Base-by-base conservation (phyloP, 2,113 vertebrate species). In the Siphamia tubifer region DNA sequence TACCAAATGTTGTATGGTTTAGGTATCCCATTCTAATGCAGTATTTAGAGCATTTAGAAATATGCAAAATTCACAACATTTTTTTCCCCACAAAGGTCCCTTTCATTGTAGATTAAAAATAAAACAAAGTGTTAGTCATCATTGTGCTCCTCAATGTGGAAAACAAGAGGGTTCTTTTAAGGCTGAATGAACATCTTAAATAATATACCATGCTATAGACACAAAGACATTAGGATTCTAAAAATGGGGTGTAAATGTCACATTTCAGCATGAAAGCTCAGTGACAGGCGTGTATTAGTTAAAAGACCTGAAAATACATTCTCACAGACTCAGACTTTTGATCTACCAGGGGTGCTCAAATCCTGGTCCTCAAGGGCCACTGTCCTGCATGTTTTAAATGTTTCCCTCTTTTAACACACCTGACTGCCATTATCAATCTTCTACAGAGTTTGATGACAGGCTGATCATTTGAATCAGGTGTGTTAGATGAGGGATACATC, bases 31-130 rank as follows among this genome's bases (percentile, higher is more conserved):
- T 53, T 44, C 20, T 2, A 8, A 51, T 27, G 21, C 17, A n/a
- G n/a, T n/a, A n/a, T n/a, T 30, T 12, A 34, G 12, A 16, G 23
- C n/a, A 39, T 21, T 10, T 42, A 13, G 3, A 55, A 25, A 60
- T 5, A 51, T 48, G 25, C 15, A 55, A 61, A 15, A 65, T 75
- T 64, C 39, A 74, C 63, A 25, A 15, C 9, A 4, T 6, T 28
- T 61, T 36, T 23, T 8, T 35, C 28, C 28, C 57, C 52, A n/a
- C 16, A n/a, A 30, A 30, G 28, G 28, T 12, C 51, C 12, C 21
- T 47, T 32, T 32, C 16, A 7, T 13, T 6, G 13, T 19, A 17
- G n/a, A 52, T 43, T 40, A 56, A 67, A 63, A 47, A 32, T 16
- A 3, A 31, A 36, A 15, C 4, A n/a, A n/a, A n/a, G 30, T 5